A percentile compares a stretch with the other conserved stretches of the same genome.
These are phyloP conservation scores for Hedya salicella DNA, from an alignment of 2,888 invertebrate species.

Conservation along the genomic window DNA sequence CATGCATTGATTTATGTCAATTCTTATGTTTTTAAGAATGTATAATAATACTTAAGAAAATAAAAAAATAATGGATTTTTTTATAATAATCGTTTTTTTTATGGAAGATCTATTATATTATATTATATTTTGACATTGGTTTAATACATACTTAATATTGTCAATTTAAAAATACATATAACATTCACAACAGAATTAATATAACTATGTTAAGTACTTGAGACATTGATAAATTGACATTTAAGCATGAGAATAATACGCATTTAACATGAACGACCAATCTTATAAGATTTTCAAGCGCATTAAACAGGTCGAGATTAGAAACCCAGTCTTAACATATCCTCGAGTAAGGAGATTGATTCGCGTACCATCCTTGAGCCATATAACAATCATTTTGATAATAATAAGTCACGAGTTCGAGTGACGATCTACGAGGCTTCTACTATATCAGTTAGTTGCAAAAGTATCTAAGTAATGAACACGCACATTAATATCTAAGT, in stretches of 20 bases:
- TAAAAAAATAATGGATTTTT: too few species aligned
- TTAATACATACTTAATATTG: neutral
- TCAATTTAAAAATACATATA: neutral
- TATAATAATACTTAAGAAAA: too few species aligned
- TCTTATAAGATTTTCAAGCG: neutral
- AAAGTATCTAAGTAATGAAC: too few species aligned
- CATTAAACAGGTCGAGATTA: too few species aligned
- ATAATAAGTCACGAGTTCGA: too few species aligned
- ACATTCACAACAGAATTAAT: neutral
- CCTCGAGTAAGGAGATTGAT: too few species aligned
- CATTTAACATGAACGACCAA: neutral
- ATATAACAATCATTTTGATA: too few species aligned
- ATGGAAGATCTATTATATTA: neutral
- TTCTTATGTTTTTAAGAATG: neutral
- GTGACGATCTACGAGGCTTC: too few species aligned
- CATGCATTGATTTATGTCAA: neutral
- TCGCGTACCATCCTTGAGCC: too few species aligned
- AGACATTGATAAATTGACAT: conserved; percentile 5
- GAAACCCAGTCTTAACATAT: too few species aligned
- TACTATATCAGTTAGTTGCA: too few species aligned
- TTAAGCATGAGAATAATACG: neutral
- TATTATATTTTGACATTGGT: neutral
- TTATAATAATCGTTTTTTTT: neutral
- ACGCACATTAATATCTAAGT: too few species aligned
- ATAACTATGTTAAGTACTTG: conserved; percentile 4